phyloP scores from a whole-genome alignment of 2,888 invertebrate genomes.

The Oscheius sp. region DNA sequence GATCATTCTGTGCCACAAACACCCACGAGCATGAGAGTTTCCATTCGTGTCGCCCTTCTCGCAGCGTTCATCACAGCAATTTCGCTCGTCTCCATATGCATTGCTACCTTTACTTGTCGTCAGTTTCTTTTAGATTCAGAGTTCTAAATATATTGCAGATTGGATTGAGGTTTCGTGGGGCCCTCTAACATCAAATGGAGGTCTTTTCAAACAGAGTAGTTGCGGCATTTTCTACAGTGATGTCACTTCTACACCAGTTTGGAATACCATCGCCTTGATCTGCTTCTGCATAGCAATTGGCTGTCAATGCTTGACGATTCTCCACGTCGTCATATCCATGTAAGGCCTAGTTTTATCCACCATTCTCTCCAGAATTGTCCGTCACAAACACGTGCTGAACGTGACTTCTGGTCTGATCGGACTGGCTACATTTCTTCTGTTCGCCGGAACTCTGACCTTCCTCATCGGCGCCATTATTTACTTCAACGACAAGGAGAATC shows the following conservation, averaged over 20 bases:
- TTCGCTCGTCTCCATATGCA: conserved; percentile 2
- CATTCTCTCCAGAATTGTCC: conserved; percentile 6
- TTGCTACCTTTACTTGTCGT: conserved; percentile 28
- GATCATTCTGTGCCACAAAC: background rate
- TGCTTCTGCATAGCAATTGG: conserved; percentile 3
- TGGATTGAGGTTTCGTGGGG: background rate
- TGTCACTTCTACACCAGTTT: background rate
- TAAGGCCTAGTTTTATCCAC: background rate
- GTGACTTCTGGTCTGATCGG: background rate
- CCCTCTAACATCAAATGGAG: background rate
- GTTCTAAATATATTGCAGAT: background rate
- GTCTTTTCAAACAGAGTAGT: background rate
- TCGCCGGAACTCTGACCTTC: conserved; percentile 8
- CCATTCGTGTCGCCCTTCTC: conserved; percentile 9
- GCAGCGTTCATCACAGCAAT: conserved; percentile 12
- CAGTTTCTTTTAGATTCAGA: background rate
- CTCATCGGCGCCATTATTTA: conserved; percentile 4
- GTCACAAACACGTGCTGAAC: conserved; percentile 6
- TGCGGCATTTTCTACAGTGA: background rate
- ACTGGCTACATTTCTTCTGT: background rate
- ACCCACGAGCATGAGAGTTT: conserved; percentile 4
- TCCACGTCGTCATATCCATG: conserved; percentile 2
- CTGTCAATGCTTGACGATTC: background rate
- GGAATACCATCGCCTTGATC: conserved; percentile 8
- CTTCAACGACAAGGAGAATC: conserved; percentile 1